These are phyloP conservation scores for Onychostruthus taczanowskii DNA, from an alignment of 2,113 vertebrate species.

Conservation along the genomic window DNA sequence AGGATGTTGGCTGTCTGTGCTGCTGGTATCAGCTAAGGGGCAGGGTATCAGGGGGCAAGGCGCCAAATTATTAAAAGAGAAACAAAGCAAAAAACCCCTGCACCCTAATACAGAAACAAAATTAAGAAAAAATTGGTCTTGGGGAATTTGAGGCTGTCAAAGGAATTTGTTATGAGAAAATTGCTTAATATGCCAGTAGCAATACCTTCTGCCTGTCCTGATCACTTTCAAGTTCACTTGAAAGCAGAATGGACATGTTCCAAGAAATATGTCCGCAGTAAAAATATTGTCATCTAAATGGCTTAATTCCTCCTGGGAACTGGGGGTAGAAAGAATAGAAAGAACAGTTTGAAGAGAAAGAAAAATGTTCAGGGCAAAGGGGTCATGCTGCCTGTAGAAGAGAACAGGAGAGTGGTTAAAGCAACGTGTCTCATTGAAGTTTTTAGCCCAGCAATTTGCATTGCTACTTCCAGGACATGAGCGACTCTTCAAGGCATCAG, in stretches of 20 bases:
- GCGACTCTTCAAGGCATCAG: not conserved
- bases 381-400: not conserved
- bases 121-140: not conserved
- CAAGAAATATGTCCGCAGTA: not conserved
- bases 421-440: fast-evolving
- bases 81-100: not conserved
- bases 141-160: not conserved
- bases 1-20: not conserved
- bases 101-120: not conserved
- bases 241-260: not conserved
- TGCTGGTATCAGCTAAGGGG: fast-evolving
- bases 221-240: not conserved
- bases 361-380: not conserved
- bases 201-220: not conserved
- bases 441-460: not conserved
- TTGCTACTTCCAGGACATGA: not conserved
- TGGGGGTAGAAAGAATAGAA: not conserved
- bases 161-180: not conserved
- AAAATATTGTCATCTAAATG: not conserved
- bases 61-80: not conserved
- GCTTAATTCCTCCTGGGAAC: not conserved
- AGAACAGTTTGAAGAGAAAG: not conserved
- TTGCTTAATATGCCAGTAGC: not conserved
- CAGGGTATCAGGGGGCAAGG: not conserved
- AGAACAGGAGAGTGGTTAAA: not conserved